Percentiles rank a stretch among this genome's conserved stretches.
phyloP scores from a whole-genome alignment of 2,797 vertebrate genomes.

The Morelia viridis region DNA sequence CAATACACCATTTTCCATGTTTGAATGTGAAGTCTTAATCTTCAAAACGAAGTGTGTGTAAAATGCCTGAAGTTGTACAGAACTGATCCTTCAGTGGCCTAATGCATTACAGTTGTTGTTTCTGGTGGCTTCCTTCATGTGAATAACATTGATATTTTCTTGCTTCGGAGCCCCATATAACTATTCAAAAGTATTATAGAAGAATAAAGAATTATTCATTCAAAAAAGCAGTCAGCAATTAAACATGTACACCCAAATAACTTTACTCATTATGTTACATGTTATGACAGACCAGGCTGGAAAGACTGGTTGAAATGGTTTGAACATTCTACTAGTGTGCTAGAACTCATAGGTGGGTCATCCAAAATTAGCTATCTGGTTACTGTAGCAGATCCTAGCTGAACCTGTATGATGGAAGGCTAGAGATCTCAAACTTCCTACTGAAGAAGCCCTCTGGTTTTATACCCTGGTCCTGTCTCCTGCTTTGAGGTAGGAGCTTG shows the following conservation, averaged over 20 bases:
- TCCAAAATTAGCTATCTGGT: neutral
- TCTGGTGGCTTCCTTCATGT: constrained; percentile 22
- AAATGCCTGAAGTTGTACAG: constrained; percentile 17
- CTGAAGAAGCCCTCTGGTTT: too few species aligned
- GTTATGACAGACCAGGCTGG: neutral
- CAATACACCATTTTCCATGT: neutral
- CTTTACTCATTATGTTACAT: neutral
- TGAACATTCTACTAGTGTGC: neutral
- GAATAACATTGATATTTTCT: constrained; percentile 23
- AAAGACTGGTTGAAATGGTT: neutral
- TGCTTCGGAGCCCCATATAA: constrained; percentile 3
- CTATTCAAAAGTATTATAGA: constrained; percentile 2
- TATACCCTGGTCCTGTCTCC: too few species aligned
- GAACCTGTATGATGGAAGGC: too few species aligned
- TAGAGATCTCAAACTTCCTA: too few species aligned
- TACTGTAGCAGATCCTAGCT: too few species aligned
- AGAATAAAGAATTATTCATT: neutral
- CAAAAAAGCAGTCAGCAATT: constrained; percentile 1
- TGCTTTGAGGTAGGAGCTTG: too few species aligned
- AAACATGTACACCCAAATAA: neutral
- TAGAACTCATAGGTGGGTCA: neutral
- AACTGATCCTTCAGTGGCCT: neutral
- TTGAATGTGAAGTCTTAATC: constrained; percentile 15
- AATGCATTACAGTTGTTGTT: constrained; percentile 28
- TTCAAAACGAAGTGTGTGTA: neutral